phyloP scores from a whole-genome alignment of 2,113 vertebrate species.

The Oncorhynchus mykiss region DNA sequence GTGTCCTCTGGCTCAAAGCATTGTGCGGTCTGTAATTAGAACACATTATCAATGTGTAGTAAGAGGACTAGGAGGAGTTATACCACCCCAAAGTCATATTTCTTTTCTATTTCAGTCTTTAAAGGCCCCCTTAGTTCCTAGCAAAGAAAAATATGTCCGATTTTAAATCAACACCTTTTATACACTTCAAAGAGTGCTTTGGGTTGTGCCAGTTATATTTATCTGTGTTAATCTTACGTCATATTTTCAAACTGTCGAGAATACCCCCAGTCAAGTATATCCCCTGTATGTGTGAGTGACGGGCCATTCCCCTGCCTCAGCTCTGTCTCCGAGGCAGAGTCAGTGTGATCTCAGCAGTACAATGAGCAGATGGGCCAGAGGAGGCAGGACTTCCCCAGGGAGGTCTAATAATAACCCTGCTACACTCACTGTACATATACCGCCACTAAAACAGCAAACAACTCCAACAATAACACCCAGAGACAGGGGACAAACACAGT shows the following conservation, averaged over 20 bases:
- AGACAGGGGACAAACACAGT: constrained; percentile 9
- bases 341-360: constrained; percentile 6
- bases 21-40: neutral
- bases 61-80: neutral
- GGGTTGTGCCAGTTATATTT: neutral
- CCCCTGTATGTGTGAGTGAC: neutral
- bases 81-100: neutral
- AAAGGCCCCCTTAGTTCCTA: neutral
- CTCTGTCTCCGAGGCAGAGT: constrained; percentile 23
- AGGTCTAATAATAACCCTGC: constrained; percentile 46
- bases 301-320: constrained; percentile 1
- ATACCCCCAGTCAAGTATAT: neutral
- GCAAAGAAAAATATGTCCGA: neutral
- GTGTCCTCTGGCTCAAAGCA: constrained; percentile 22
- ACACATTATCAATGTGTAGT: constrained; percentile 3
- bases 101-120: neutral
- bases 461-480: constrained; percentile 36
- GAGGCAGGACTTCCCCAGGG: constrained; percentile 31
- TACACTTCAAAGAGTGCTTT: neutral
- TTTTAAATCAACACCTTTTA: neutral
- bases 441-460: constrained; percentile 26
- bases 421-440: constrained; percentile 41
- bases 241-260: neutral
- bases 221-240: neutral
- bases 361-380: constrained; percentile 46